Base-by-base conservation (phyloP, 2,113 vertebrate genomes). In the Neogale vison region DNA sequence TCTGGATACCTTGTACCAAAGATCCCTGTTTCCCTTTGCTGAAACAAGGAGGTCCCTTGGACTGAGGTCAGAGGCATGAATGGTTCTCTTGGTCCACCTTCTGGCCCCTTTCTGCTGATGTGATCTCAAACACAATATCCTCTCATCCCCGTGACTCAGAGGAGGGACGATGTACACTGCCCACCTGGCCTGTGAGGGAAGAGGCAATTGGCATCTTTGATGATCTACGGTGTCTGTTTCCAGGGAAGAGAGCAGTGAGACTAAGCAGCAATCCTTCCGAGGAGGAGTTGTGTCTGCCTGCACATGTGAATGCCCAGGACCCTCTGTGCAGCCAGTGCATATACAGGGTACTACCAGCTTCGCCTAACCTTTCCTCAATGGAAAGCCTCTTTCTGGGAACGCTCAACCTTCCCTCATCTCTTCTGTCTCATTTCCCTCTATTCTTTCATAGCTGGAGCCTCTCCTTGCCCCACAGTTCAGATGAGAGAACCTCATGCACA, bases 401-500 rank as follows among this genome's bases (percentile, higher is more conserved):
- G n/a, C 52, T 69, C 50, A 65, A 67, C 57, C 3, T 86, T n/a
- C 34, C 36, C 20, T 85, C 74, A 13, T 83, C 63, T 67, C 50
- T 89, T 50, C 47, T 88, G 57, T 77, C 9, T 47, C n/a, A 82
- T 34, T 59, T 81, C 83, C 26, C 20, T 80, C 69, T 59, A 83
- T 85, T 57, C 15, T 88, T 92, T 96, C 69, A 83, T 55, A 94
- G 65, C 23, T 63, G 55, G 65, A 39, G 24, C 21, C 31, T 85
- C 34, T 72, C 39, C 47, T 76, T 72, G 82, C 17, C 57, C 47
- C n/a, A 67, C 15, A 92, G 67, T 90, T 15, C 52, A 74, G 76
- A 95, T 87, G 88, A 92, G 31, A 88, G n/a, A 88, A 12, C 82
- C 90, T 92, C 24, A 92, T 74, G 59, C 34, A 72, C 61, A 96